phyloP scores from a whole-genome alignment of 2,888 invertebrate species.

The Lepidochrysops patricia region DNA sequence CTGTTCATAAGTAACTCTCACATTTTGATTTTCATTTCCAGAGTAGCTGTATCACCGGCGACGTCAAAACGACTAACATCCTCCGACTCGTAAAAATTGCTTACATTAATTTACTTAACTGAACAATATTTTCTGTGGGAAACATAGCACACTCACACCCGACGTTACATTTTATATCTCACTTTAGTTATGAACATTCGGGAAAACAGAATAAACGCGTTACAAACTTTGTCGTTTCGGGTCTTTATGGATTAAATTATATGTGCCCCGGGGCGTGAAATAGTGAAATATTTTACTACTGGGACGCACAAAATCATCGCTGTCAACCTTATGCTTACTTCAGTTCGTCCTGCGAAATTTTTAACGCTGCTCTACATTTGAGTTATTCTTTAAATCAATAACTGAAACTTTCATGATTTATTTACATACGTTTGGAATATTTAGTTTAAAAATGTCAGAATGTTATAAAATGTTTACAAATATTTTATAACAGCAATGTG shows the following conservation, averaged over 20 bases:
- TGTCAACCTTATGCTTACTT: conserved; percentile 42
- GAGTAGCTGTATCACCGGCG: background rate
- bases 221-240: conserved; percentile 57
- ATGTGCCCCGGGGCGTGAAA: conserved; percentile 59
- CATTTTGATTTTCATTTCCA: background rate
- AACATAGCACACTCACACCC: background rate
- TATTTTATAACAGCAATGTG: too few species aligned
- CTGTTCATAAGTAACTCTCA: background rate
- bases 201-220: conserved; percentile 57
- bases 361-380: background rate
- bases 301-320: conserved; percentile 58
- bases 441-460: too few species aligned
- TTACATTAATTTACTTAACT: background rate
- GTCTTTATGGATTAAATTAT: conserved; percentile 68
- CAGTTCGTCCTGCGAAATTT: conserved; percentile 12
- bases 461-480: too few species aligned
- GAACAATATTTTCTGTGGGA: background rate
- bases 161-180: conserved; percentile 28
- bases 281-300: conserved; percentile 64
- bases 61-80: background rate
- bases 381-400: background rate
- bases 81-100: background rate
- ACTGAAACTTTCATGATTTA: background rate
- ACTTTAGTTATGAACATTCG: conserved; percentile 43
- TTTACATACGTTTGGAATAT: background rate